Evolutionary conservation across 2,888 invertebrate species (phyloP), one percentile per base, ranked within the genome.

Genomic region (Ypsolopha scabrella): DNA sequence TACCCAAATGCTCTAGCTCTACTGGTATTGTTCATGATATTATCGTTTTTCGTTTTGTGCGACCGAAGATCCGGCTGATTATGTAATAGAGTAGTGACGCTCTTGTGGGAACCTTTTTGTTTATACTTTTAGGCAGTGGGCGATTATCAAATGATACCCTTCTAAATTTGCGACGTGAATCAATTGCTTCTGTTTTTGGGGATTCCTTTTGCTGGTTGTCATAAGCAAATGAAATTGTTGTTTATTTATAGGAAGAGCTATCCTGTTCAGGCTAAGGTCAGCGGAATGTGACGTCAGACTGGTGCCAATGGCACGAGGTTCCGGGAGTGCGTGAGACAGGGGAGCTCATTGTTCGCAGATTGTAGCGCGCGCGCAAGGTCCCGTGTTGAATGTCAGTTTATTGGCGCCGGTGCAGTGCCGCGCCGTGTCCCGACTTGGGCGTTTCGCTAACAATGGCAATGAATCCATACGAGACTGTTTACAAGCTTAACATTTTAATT

Each of bases 41-140:
- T 70, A 82, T 81, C 80, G 71, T 75, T 77, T 76, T 78, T 79
- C 70, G 65, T 72, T 74, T 82, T 81, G 82, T 81, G 76, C 77
- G 72, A 69, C 65, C 64, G 68, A 70, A 75, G 78, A 78, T 82
- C 82, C 81, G 80, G 82, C 71, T 72, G 38, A 51, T 46, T 81
- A 77, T 76, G 68, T 79, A 81, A 83, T 71, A 67, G 14, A 63
- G 58, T 61, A 63, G 64, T 75, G 75, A 79, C 76, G 79, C 75
- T 77, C 72, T 79, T 77, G 71, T 74, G 78, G 72, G 78, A 80
- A 80, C 65, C 56, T 61, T 60, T 57, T 60, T 41, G 24, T 24
- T 24, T 39, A 35, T 46, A 46, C 33, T 46, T 46, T 46, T 10
- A 34, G 35, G 7, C 46, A 7, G 47, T 47, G 47, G 47, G 47